These are phyloP conservation scores for Agrilus biguttatus DNA, from an alignment of 2,888 invertebrate genomes.

Conservation along the genomic window DNA sequence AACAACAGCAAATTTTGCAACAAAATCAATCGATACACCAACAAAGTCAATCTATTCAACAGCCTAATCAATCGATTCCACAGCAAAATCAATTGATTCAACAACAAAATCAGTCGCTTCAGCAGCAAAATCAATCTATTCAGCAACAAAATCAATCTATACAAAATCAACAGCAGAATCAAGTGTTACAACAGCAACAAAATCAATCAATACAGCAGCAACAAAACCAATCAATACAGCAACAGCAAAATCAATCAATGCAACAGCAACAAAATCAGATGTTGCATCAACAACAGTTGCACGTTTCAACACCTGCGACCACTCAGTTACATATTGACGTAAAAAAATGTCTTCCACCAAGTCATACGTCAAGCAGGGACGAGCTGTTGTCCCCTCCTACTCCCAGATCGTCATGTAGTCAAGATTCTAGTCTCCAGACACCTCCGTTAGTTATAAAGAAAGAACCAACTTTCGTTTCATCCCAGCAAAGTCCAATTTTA, in stretches of 20 bases:
- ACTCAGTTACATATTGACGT: conserved; percentile 30
- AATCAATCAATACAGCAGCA: too few species aligned
- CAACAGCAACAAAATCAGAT: conserved; percentile 19
- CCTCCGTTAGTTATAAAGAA: conserved; percentile 37
- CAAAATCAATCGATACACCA: too few species aligned
- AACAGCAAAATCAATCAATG: conserved; percentile 15
- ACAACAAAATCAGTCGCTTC: too few species aligned
- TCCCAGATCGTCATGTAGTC: conserved; percentile 27
- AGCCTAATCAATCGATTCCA: too few species aligned
- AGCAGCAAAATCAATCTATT: too few species aligned
- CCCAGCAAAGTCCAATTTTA: conserved; percentile 37
- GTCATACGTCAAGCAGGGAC: conserved; percentile 32
- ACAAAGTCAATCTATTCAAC: too few species aligned
- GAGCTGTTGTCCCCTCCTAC: conserved; percentile 29
- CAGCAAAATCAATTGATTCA: too few species aligned
- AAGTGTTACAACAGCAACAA: too few species aligned
- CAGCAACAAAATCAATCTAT: too few species aligned
- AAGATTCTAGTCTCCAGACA: conserved; percentile 30
- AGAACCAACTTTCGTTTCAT: conserved; percentile 31
- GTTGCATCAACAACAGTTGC: conserved; percentile 18
- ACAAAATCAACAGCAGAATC: too few species aligned
- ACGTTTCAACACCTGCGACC: conserved; percentile 13
- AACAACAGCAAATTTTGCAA: too few species aligned
- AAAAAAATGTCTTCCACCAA: conserved; percentile 32
- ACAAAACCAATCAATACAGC: conserved; percentile 29